Evolutionary conservation across 1,140 invertebrate genomes (phyloP), one percentile per base, ranked within the genome.

Genomic region (Diachasma alloeum): DNA sequence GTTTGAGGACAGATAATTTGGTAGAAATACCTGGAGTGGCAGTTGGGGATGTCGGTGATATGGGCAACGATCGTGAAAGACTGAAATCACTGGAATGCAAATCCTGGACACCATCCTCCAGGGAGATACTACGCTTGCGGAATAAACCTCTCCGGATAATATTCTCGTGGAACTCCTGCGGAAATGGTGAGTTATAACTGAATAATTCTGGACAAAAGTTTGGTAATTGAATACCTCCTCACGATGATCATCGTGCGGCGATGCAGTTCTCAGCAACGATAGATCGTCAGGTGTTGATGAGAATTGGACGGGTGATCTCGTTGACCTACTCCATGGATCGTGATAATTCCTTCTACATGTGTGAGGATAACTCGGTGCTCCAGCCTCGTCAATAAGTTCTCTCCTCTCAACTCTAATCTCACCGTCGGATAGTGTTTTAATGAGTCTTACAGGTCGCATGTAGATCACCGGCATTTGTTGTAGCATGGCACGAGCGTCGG

Each of bases 391-490:
- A 63, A 89, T 83, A 6, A 90, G 79, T 70, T 89, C 89, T 42
- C 88, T 83, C 56, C 93, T 92, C 81, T 94, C 93, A 42, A 94
- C 86, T 69, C 94, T 87, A 74, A 96, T 95, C 88, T 96, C 94
- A 3, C 95, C 94, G 85, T 96, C 95, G 0, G 94, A 96, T 37
- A 94, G 87, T 0, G 95, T 95, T 90, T 96, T 96, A 53, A 93
- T 92, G 42, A 96, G 85, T n/a, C 92, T 87, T 81, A 92, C 90
- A 81, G 85, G 92, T 92, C 83, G 91, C 91, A 82, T 89, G 80
- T 84, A 83, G 79, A 90, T 86, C 79, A 81, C 89, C 82, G 91
- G 90, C 78, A 88, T 85, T 75, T 87, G 81, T 68, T 86, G 84
- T 26, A 90, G 81, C 56, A 88, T 84, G 66, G 91, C 92, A 81